Base-by-base conservation (phyloP, 64 coral and sea anemone species). In the Catalaphyllia jardinei region DNA sequence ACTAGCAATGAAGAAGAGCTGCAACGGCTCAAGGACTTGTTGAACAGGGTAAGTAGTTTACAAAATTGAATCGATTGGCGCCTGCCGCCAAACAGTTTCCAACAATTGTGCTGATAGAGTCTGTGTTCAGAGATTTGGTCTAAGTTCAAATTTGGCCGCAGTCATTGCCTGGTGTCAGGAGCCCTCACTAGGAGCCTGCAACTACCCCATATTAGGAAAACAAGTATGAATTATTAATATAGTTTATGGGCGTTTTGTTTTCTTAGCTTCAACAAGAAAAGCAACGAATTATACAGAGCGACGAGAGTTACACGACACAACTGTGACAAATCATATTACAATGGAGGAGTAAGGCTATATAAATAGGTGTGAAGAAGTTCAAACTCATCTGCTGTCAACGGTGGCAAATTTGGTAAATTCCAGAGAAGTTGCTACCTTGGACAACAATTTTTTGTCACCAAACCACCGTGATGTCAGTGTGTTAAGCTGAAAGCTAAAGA, bases 221-320 rank as follows among this genome's bases (percentile, higher is more conserved):
- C 15, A 12, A 0, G 7, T 14, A 1, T 57, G 54, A 14, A 16
- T 4, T 8, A 8, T 4, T 46, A 6, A 46, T 46, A 69, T 69
- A 1, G 0, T 0, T 69, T n/a, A 35, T 60, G 0, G 4, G 31
- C 19, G 14, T 35, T 20, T 81, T 62, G 62, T 33, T 42, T 38
- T 65, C 15, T 12, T 10, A 83, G 79, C 79, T 83, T 83, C 79
- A 83, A 83, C 18, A 39, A 31, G 79, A 83, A 83, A 83, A 83
- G 24, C 29, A 83, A 60, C 39, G 39, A 65, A 64, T 30, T 10
- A 0, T 64, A 20, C 30, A 83, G 3, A 65, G 33, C 31, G 20
- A 65, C 67, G 59, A 18, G 22, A 65, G 18, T 15, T 42, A 17
- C 31, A 39, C 2, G 30, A 83, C 79, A 12, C 59, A 83, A 39